Base-by-base conservation (phyloP, 2,888 invertebrate species). In the Dugesia japonica region DNA sequence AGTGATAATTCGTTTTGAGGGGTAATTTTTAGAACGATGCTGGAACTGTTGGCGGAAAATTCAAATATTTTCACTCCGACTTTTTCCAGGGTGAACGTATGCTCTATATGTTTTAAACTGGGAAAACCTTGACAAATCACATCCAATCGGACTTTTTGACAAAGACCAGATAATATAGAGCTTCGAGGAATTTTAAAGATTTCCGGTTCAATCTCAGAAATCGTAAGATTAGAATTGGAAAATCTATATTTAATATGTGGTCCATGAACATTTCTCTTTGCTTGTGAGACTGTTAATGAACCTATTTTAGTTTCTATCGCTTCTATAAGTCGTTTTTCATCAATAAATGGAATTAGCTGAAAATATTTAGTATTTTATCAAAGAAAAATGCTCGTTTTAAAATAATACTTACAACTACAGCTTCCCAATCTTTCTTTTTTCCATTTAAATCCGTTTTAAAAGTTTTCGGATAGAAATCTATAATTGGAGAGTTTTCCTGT, bases 81-180 rank as follows among this genome's bases (percentile, higher is more conserved):
- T 80, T 88, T 88, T 80, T 88, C 87, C 77, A 92, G 81, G 28
- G 83, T 83, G 33, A 88, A 87, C 91, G 91, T 87, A 83, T 92
- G 92, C 27, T 89, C 86, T 42, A 95, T 86, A 84, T 93, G 90
- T 80, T 89, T 89, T 85, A 94, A 88, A 0, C 92, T 92, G 0
- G 95, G 94, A 84, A 97, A 97, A 13, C 95, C 95, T 0, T 91
- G 90, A 84, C 89, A 91, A 82, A 90, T 89, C 74, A 90, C 87
- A 81, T 90, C 88, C 33, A 88, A 84, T 77, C 87, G 86, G 0
- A 89, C 89, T 76, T 89, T 89, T 0, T 89, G 88, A 82, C 89
- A 87, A 78, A 91, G 86, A 7, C 92, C 92, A 78, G 20, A 86
- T 81, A 79, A 83, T 81, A 13, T 85, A 83, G 78, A 84, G 84